A percentile compares a stretch with the other conserved stretches of the same genome.
phyloP scores from a whole-genome alignment of 2,797 vertebrate genomes.

The Euthynnus affinis region DNA sequence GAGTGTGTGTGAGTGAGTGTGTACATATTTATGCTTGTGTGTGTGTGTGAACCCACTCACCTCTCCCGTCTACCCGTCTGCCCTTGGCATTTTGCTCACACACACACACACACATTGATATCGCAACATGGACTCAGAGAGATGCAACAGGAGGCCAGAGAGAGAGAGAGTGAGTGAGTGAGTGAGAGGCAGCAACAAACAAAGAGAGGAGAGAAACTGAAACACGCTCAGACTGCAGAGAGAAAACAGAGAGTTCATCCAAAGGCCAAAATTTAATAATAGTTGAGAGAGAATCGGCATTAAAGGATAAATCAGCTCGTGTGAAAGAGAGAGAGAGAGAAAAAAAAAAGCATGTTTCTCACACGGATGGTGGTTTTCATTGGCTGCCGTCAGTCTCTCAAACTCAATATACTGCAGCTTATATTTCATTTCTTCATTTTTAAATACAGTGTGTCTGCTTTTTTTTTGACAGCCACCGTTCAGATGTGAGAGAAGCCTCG shows the following conservation, averaged over 20 bases:
- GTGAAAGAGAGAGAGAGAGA: too few species aligned
- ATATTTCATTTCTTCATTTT: constrained; percentile 21
- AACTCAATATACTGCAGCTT: background rate
- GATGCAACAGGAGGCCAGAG: constrained; percentile 41
- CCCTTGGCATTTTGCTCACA: background rate
- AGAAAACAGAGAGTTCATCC: constrained; percentile 41
- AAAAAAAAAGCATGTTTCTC: background rate
- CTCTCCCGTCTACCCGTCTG: too few species aligned
- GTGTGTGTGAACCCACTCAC: too few species aligned
- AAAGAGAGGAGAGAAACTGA: constrained; percentile 5
- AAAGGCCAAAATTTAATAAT: constrained; percentile 39
- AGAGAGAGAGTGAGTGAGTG: background rate
- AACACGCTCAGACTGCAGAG: constrained; percentile 5
- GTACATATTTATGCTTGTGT: too few species aligned
- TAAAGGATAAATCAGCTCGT: constrained; percentile 34
- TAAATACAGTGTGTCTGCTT: background rate
- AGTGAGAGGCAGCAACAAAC: background rate
- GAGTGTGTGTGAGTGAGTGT: background rate
- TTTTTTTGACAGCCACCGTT: background rate
- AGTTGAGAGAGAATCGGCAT: constrained; percentile 46
- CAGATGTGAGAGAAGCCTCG: background rate
- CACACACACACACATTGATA: constrained; percentile 7
- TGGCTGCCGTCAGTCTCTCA: background rate
- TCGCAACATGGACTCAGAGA: constrained; percentile 27
- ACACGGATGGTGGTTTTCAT: constrained; percentile 4